phyloP scores from a whole-genome alignment of 1,140 invertebrate genomes.

The Triops cancriformis region DNA sequence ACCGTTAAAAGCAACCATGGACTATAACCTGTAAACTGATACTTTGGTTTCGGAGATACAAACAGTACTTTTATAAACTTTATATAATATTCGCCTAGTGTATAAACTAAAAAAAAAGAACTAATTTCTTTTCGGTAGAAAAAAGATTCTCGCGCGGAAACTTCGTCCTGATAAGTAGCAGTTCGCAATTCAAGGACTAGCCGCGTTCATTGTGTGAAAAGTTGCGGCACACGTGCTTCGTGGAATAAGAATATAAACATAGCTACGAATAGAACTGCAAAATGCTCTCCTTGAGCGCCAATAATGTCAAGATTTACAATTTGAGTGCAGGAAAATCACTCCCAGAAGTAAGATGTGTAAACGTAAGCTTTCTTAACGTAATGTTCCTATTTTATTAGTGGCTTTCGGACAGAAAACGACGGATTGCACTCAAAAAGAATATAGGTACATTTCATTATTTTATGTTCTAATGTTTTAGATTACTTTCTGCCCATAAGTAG shows the following conservation, averaged over 20 bases:
- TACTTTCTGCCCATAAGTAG: too few relatives aligned
- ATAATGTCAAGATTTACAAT: conserved; percentile 97
- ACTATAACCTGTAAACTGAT: too few relatives aligned
- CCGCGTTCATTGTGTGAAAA: too few relatives aligned
- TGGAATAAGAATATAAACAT: background rate
- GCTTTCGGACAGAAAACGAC: conserved; percentile 81
- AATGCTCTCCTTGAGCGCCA: conserved; percentile 44
- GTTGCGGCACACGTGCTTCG: background rate
- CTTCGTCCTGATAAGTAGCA: too few relatives aligned
- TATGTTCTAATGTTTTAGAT: background rate
- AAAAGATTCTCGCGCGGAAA: too few relatives aligned
- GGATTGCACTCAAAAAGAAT: conserved; percentile 80
- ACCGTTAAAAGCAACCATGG: too few relatives aligned
- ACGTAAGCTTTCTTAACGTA: background rate
- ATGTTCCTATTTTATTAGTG: conserved; percentile 56
- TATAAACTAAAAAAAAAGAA: too few relatives aligned
- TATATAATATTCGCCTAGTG: too few relatives aligned
- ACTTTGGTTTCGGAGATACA: too few relatives aligned
- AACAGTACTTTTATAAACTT: too few relatives aligned
- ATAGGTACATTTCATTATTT: conserved; percentile 47
- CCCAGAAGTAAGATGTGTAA: conserved; percentile 67
- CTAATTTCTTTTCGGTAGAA: too few relatives aligned
- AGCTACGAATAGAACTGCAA: background rate
- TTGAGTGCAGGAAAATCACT: conserved; percentile 90
- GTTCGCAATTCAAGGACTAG: too few relatives aligned